phyloP scores from a whole-genome alignment of 2,888 invertebrate species.

The Lasiommata megera region DNA sequence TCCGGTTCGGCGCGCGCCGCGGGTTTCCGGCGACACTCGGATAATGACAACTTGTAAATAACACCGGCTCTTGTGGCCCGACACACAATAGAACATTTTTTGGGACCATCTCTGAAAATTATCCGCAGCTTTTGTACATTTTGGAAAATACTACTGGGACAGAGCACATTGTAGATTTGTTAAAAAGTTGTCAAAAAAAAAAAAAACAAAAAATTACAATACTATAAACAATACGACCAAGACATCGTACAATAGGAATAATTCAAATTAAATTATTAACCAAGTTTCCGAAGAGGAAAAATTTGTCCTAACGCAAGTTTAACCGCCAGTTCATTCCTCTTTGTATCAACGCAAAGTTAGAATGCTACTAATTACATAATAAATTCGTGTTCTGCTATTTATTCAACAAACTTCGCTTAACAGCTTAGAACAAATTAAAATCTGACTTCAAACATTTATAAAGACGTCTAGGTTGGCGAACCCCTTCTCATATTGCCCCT shows the following conservation, averaged over 20 bases:
- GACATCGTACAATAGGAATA: too few species aligned
- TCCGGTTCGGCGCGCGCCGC: constrained; percentile 65
- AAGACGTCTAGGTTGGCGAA: background rate
- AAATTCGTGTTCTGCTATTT: background rate
- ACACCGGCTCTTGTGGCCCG: constrained; percentile 15
- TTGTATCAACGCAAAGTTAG: background rate
- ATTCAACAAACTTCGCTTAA: background rate
- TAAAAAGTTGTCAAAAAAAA: too few species aligned
- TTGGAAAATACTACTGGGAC: background rate
- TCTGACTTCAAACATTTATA: constrained; percentile 2
- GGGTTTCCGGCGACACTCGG: constrained; percentile 49
- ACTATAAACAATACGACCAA: too few species aligned
- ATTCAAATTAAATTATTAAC: too few species aligned
- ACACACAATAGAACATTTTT: constrained; percentile 27
- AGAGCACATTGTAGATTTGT: too few species aligned
- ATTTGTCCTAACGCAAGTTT: too few species aligned
- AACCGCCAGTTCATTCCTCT: background rate
- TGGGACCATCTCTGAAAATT: constrained; percentile 9
- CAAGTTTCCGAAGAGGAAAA: too few species aligned
- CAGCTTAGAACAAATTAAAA: background rate
- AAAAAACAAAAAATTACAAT: too few species aligned
- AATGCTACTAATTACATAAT: background rate
- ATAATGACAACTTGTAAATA: constrained; percentile 42
- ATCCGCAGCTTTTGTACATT: constrained; percentile 10
- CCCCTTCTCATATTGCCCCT: background rate